Evolutionary conservation across 2,113 vertebrate species (phyloP), one percentile per base, ranked within the genome.

Genomic region (Scytalopus superciliaris): DNA sequence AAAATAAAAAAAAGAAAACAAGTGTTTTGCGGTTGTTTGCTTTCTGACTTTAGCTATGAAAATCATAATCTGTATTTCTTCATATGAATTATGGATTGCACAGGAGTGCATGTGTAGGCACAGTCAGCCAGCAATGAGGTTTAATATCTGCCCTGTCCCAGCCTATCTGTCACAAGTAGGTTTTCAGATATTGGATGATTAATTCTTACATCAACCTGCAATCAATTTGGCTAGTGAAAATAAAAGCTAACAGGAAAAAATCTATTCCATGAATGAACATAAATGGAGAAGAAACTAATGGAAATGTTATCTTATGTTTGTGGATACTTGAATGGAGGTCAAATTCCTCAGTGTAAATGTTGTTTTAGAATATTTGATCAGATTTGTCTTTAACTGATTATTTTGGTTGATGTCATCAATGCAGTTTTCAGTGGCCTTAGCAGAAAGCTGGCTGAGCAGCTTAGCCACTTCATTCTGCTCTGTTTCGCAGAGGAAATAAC

Each of bases 371-470:
- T 75, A 68, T 15, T 85, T 86, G 59, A 31, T 80, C n/a, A 66
- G 75, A 49, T 85, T 88, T 86, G 67, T 64, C 44, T 92, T 84
- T 55, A 72, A 87, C 40, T 77, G 75, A 75, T 88, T 80, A n/a
- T 88, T 95, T 90, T 87, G 86, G 47, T 89, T 82, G 80, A 64
- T 94, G 76, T 90, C 56, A 28, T 78, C 69, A 72, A 13, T 82
- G 86, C 30, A 68, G 13, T 96, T 95, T 96, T 78, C 62, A 76
- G 84, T 62, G 84, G 79, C 93, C 75, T 85, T 73, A 89, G 69
- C 85, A 93, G 93, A 87, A 87, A 89, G 83, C 76, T 94, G 88
- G 85, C 83, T 84, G 92, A 92, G 90, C 86, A 88, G 60, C 76
- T 93, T 93, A 77, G 79, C 64, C 55, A 2, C 59, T 89, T 92